Percentiles rank a stretch among this genome's conserved stretches.
phyloP scores from a whole-genome alignment of 2,113 vertebrate species.

The Cygnus buccinator region DNA sequence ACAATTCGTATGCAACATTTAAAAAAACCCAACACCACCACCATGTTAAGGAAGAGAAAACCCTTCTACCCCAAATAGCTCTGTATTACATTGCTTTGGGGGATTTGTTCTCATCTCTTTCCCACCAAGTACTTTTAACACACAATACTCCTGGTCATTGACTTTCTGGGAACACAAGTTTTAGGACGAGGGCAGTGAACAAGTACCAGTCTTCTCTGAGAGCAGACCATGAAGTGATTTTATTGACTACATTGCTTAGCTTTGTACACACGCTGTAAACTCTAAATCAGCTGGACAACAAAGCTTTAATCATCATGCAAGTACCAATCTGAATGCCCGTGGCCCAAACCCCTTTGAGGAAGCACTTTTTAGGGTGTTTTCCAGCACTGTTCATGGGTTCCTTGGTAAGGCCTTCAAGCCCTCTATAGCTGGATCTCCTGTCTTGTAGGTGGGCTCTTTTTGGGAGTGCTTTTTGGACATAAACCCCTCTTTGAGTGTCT shows the following conservation, averaged over 20 bases:
- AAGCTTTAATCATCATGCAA: background rate
- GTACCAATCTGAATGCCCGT: background rate
- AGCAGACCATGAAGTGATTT: background rate
- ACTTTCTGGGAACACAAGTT: background rate
- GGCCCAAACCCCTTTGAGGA: background rate
- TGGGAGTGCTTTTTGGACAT: background rate
- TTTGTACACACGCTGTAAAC: background rate
- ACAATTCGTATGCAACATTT: background rate
- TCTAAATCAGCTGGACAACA: background rate
- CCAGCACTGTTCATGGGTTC: background rate
- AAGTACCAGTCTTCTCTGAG: background rate
- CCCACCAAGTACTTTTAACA: background rate
- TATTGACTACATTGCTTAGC: background rate
- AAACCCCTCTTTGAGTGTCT: background rate
- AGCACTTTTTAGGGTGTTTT: background rate
- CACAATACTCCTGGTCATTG: background rate
- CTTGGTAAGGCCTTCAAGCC: background rate
- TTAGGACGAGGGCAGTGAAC: background rate
- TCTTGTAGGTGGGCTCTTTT: background rate
- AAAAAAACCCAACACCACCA: background rate
- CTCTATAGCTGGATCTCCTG: background rate
- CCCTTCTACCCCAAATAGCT: background rate
- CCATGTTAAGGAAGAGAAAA: background rate
- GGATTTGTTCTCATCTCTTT: background rate
- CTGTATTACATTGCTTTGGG: background rate